Percentiles rank a stretch among this genome's conserved stretches.
Conservation (phyloP, 2,113 vertebrate species). For the Acrocephalus kingi region DNA sequence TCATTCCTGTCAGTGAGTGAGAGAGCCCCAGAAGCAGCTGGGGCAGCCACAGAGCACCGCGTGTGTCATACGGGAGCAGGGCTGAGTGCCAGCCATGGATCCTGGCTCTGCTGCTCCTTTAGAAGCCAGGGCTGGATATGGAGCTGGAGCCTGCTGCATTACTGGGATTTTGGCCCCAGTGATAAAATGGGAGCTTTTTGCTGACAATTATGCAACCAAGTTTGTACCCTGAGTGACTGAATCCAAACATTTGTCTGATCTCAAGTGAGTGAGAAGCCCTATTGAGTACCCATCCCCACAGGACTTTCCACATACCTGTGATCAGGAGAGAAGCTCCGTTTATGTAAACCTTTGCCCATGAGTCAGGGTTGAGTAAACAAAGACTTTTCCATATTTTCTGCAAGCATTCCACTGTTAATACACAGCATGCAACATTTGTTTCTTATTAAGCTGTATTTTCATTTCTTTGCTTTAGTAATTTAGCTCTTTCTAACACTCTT, state of each 20-base stretch:
- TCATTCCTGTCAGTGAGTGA: background rate
- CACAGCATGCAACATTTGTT: constrained; percentile 32
- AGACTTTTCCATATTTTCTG: constrained; percentile 26
- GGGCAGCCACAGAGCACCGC: rapidly evolving
- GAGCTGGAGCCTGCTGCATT: background rate
- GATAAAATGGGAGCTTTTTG: background rate
- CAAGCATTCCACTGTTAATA: constrained; percentile 32
- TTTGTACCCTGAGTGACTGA: background rate
- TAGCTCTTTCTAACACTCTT: background rate
- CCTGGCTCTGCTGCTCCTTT: background rate
- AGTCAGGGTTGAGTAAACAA: constrained; percentile 13
- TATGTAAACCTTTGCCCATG: constrained; percentile 5
- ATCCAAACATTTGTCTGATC: background rate
- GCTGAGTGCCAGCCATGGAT: background rate
- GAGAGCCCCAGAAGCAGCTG: background rate
- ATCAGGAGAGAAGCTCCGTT: constrained; percentile 20
- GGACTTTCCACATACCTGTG: background rate
- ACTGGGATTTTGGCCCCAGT: background rate
- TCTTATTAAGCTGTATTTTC: constrained; percentile 33
- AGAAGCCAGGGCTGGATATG: background rate
- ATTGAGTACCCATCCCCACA: background rate
- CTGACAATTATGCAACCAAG: background rate
- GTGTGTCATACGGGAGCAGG: rapidly evolving
- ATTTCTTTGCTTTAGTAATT: constrained; percentile 36
- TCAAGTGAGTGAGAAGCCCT: background rate